Evolutionary conservation across 1,140 invertebrate species (phyloP).

Genomic region (Leguminivora glycinivorella): DNA sequence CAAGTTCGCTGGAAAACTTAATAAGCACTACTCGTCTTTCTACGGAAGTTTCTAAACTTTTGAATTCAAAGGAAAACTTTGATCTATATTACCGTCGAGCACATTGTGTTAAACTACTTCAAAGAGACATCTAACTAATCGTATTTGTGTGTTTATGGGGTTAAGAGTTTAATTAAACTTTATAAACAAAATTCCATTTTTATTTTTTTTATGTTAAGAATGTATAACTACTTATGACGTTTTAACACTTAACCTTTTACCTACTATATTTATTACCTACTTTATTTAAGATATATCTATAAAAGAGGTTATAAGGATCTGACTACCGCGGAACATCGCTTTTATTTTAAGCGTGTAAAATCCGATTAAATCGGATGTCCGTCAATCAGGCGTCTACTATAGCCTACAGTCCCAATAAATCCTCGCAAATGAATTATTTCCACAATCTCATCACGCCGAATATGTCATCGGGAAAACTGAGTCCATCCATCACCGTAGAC

Average conservation of each 20-base stretch:
- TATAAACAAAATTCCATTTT: too few species aligned
- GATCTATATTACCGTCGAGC: neutral
- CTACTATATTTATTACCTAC: too few species aligned
- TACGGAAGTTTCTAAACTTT: neutral
- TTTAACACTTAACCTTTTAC: too few species aligned
- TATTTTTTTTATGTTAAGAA: too few species aligned
- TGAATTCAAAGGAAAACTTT: neutral
- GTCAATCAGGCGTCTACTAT: neutral
- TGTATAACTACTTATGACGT: too few species aligned
- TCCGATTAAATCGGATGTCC: neutral
- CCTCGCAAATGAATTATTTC: slow-evolving; percentile 2
- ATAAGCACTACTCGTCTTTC: neutral
- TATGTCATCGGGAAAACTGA: slow-evolving; percentile 25
- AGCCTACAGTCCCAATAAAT: neutral
- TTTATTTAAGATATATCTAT: too few species aligned
- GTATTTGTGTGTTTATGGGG: too few species aligned
- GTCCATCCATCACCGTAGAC: slow-evolving; percentile 11
- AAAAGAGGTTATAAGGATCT: too few species aligned
- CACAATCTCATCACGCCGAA: slow-evolving; percentile 5
- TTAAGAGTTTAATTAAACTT: too few species aligned
- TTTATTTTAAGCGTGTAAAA: too few species aligned
- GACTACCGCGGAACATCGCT: too few species aligned
- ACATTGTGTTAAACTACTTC: neutral
- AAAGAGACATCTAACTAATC: neutral
- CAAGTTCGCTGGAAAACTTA: slow-evolving; percentile 2